A percentile compares a stretch with the other conserved stretches of the same genome.
Evolutionary conservation across 2,113 vertebrate genomes (phyloP).

Genomic region (Thomomys bottae): DNA sequence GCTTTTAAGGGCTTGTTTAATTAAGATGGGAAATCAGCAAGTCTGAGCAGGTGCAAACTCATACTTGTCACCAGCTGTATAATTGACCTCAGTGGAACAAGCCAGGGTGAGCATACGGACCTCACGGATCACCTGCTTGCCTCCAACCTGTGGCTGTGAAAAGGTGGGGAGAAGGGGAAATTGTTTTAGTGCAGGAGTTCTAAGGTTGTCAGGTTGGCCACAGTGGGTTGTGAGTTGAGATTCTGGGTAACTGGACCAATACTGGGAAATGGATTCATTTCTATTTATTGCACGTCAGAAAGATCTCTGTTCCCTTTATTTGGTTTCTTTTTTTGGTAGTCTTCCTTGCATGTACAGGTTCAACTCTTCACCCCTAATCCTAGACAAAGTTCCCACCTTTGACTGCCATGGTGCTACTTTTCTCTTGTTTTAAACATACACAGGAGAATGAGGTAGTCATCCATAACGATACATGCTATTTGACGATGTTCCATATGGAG

Average conservation of each 20-base stretch:
- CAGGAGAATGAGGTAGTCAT: too few relatives aligned
- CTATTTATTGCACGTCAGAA: neutral
- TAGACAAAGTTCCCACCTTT: too few relatives aligned
- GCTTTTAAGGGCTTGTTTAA: constrained; percentile 83
- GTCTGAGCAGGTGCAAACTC: constrained; percentile 64
- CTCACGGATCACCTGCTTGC: constrained; percentile 14
- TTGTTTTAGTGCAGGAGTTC: neutral
- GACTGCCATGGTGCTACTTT: too few relatives aligned
- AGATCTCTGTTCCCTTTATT: neutral
- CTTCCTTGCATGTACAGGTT: neutral
- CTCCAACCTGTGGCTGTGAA: neutral
- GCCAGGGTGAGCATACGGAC: neutral
- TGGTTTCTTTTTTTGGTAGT: neutral
- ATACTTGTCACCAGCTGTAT: constrained; percentile 62
- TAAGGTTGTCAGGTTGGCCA: neutral
- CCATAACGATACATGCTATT: too few relatives aligned
- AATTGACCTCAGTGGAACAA: constrained; percentile 15
- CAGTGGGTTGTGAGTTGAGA: neutral
- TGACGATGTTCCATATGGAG: too few relatives aligned
- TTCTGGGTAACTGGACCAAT: neutral
- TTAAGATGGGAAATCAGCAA: constrained; percentile 79
- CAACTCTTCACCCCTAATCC: too few relatives aligned
- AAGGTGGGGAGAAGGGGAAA: neutral
- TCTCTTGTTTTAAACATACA: too few relatives aligned
- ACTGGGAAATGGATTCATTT: neutral